phyloP scores from a whole-genome alignment of 2,797 vertebrate species.

The Liasis olivaceus region DNA sequence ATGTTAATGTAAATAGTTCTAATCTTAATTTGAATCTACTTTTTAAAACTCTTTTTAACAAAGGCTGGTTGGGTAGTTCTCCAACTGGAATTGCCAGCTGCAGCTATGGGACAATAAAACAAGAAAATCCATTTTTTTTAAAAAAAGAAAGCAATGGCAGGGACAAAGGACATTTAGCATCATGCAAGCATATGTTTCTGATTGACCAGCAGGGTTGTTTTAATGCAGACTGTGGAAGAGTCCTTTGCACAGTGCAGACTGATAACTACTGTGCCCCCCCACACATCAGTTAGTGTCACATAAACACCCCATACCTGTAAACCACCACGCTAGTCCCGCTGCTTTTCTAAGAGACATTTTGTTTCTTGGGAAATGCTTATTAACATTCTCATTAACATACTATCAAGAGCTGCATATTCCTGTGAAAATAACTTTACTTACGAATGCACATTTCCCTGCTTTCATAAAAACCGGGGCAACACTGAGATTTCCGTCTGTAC shows the following conservation, averaged over 20 bases:
- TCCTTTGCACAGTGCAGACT: background rate
- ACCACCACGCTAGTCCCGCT: too few relatives aligned
- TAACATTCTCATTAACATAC: background rate
- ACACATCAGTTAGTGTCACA: background rate
- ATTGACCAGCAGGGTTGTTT: background rate
- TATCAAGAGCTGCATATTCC: rapidly evolving
- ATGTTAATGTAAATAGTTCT: background rate
- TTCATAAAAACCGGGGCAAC: slow-evolving; percentile 94
- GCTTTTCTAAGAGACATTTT: background rate
- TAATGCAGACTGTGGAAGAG: background rate
- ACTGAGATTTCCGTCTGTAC: slow-evolving; percentile 94
- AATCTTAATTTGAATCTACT: background rate
- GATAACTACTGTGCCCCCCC: background rate
- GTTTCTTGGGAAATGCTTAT: background rate
- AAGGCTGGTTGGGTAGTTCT: background rate
- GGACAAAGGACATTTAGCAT: background rate
- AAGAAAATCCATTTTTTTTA: background rate
- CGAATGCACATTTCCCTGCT: slow-evolving; percentile 89
- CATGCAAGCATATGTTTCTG: background rate
- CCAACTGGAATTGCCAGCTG: background rate
- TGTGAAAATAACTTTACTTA: slow-evolving; percentile 76
- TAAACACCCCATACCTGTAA: background rate
- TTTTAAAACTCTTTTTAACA: background rate
- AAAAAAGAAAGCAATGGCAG: background rate
- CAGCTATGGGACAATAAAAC: background rate